Conservation (phyloP, 2,888 invertebrate genomes). For the Pimpla rufipes region DNA sequence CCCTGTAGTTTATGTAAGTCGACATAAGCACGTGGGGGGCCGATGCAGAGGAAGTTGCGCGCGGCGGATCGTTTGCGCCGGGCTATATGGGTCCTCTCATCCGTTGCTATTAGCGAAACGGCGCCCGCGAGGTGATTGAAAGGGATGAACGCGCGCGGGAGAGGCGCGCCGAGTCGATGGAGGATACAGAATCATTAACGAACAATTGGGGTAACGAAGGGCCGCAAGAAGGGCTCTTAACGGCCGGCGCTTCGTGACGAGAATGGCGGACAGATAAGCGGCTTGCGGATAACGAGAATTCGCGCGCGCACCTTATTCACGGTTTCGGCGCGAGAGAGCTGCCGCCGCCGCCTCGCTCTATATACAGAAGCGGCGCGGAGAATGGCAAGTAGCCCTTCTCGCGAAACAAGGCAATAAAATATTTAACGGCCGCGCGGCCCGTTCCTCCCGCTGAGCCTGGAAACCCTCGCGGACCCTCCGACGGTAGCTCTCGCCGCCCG, state of each 20-base stretch:
- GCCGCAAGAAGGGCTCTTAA: background rate
- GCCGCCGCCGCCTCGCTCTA: too few relatives aligned
- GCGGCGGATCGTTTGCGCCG: background rate
- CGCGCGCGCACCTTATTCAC: slow-evolving; percentile 13
- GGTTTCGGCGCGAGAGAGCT: background rate
- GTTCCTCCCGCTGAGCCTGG: background rate
- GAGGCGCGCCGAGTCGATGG: background rate
- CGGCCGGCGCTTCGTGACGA: background rate
- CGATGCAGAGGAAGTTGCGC: background rate
- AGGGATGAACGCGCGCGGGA: background rate
- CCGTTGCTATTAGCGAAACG: background rate
- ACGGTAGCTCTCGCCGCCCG: background rate
- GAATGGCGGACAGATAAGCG: slow-evolving; percentile 32
- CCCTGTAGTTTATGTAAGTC: slow-evolving; percentile 42
- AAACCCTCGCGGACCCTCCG: slow-evolving; percentile 12
- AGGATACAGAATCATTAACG: slow-evolving; percentile 23
- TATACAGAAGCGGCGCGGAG: background rate
- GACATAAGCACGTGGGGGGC: slow-evolving; percentile 10
- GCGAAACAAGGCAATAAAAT: slow-evolving; percentile 44
- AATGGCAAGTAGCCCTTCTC: slow-evolving; percentile 24
- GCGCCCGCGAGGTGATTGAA: slow-evolving; percentile 1
- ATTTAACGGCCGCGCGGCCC: slow-evolving; percentile 33
- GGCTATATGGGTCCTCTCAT: background rate
- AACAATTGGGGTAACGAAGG: slow-evolving; percentile 5
- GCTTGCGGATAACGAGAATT: slow-evolving; percentile 22